These are phyloP conservation scores for Podarcis lilfordi DNA, from an alignment of 2,797 vertebrate species.

Conservation along the genomic window DNA sequence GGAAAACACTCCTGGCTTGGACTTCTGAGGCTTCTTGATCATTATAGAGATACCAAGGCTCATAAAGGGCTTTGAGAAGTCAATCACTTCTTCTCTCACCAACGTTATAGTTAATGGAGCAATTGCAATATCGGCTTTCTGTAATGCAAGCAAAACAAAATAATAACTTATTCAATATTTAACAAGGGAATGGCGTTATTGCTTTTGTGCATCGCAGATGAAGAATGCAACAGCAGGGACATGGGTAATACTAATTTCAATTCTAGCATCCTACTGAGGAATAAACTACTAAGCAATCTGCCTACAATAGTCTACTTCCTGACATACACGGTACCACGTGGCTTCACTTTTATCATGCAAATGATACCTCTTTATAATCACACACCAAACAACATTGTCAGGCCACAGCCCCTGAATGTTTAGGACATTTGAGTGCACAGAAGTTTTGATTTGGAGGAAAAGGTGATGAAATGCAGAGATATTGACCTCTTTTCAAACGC, in stretches of 20 bases:
- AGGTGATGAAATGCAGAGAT: slow-evolving; percentile 3
- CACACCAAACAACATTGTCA: not conserved
- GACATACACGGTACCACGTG: slow-evolving; percentile 11
- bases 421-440: slow-evolving; percentile 1
- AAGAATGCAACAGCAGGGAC: slow-evolving; percentile 47
- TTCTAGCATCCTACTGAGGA: not conserved
- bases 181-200: slow-evolving; percentile 33
- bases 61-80: slow-evolving; percentile 99
- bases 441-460: slow-evolving; percentile 22
- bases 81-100: slow-evolving; percentile 99
- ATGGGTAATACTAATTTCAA: not conserved
- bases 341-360: slow-evolving; percentile 1
- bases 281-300: slow-evolving; percentile 30
- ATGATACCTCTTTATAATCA: not conserved
- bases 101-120: slow-evolving; percentile 97
- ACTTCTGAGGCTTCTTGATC: slow-evolving; percentile 99
- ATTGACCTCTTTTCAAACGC: slow-evolving; percentile 18
- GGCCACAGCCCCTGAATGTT: slow-evolving; percentile 19
- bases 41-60: slow-evolving; percentile 99
- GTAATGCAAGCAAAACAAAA: slow-evolving; percentile 70
- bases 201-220: slow-evolving; percentile 39
- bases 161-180: slow-evolving; percentile 41
- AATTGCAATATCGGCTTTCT: slow-evolving; percentile 99
- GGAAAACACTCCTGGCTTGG: slow-evolving; percentile 98
- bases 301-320: slow-evolving; percentile 19